phyloP scores from a whole-genome alignment of 2,888 invertebrate species.

The Epistrophe grossulariae region DNA sequence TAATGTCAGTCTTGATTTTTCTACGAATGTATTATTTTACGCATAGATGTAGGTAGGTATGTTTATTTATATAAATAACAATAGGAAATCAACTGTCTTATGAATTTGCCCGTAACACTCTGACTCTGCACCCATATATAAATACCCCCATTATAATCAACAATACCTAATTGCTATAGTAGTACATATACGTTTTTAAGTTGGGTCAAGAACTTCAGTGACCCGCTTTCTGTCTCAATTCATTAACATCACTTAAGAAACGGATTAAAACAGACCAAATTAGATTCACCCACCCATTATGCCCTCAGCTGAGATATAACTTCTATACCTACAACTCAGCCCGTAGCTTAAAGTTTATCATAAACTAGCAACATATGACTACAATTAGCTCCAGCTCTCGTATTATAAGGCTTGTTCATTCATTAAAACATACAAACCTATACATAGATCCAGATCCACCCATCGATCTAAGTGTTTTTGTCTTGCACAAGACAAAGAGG shows the following conservation, averaged over 20 bases:
- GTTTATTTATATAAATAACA: no score
- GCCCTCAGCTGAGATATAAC: conserved; percentile 1
- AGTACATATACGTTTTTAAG: neutral
- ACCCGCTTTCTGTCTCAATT: conserved; percentile 71
- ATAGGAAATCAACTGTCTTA: no score
- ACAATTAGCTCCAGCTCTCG: conserved; percentile 43
- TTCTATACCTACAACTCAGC: neutral
- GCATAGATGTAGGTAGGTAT: no score
- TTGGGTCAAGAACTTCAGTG: conserved; percentile 67
- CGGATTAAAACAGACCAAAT: conserved; percentile 60
- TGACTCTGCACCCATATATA: neutral
- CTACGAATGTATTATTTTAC: no score
- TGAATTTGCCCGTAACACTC: no score
- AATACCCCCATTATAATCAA: neutral
- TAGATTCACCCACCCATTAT: conserved; percentile 23
- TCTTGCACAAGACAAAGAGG: conserved; percentile 3
- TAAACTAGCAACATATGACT: conserved; percentile 13
- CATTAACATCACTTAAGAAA: conserved; percentile 68
- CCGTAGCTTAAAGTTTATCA: conserved; percentile 2
- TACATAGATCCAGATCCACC: conserved; percentile 14
- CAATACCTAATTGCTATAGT: neutral
- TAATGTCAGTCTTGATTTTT: neutral
- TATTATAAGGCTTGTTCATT: conserved; percentile 45
- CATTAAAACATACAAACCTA: conserved; percentile 31
- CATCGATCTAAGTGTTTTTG: conserved; percentile 2